Conservation (phyloP, 2,797 vertebrate genomes). For the Apogon hyalosoma region DNA sequence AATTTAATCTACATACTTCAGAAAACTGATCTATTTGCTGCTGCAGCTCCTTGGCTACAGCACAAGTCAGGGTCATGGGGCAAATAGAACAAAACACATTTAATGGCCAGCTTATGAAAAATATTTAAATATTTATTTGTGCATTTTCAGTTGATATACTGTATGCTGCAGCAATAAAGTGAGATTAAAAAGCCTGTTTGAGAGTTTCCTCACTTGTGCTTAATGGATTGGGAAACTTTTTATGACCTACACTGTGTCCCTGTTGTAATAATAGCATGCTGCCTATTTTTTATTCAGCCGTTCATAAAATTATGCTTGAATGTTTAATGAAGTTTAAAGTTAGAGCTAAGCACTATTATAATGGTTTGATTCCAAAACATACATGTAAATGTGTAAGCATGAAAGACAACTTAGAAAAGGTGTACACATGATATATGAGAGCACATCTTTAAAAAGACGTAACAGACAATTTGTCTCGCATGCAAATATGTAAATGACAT, state of each 20-base stretch:
- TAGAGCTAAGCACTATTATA: background rate
- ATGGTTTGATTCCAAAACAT: conserved; percentile 14
- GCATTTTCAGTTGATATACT: conserved; percentile 67
- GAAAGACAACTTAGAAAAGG: conserved; percentile 10
- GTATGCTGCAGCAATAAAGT: conserved; percentile 61
- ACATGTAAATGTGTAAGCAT: background rate
- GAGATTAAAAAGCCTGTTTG: conserved; percentile 71
- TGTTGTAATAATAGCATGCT: conserved; percentile 50
- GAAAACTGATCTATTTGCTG: conserved; percentile 26
- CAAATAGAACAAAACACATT: conserved; percentile 54
- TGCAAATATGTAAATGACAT: conserved; percentile 80
- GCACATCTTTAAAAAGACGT: conserved; percentile 33
- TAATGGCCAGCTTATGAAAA: conserved; percentile 62
- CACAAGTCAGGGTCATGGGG: conserved; percentile 5
- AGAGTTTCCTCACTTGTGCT: conserved; percentile 50
- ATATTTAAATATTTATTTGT: conserved; percentile 75
- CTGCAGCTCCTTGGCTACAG: background rate
- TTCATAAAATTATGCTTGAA: conserved; percentile 60
- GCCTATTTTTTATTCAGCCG: conserved; percentile 41
- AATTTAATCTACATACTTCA: conserved; percentile 35
- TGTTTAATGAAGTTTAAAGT: conserved; percentile 36
- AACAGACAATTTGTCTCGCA: conserved; percentile 66
- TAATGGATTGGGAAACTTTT: conserved; percentile 74
- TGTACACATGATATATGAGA: conserved; percentile 41
- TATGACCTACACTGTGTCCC: conserved; percentile 64